Evolutionary conservation across 2,797 vertebrate species (phyloP), one percentile per base, ranked within the genome.

Genomic region (Microctenopoma stevenorrisi): DNA sequence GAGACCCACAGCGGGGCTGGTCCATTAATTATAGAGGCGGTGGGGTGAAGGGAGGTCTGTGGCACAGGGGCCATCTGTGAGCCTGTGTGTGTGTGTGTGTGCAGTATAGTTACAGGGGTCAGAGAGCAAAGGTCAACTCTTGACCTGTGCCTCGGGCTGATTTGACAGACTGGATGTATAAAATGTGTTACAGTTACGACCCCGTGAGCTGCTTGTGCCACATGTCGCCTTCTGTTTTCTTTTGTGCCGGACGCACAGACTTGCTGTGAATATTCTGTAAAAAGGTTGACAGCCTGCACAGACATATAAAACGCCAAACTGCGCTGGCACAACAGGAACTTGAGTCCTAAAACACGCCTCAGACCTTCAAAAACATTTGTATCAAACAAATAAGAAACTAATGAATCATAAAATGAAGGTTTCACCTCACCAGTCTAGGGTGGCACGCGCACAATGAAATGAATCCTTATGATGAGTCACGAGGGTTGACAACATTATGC

Each of bases 21-120:
- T 55, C 70, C 87, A 91, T 92, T 88, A 85, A 90, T 91, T 91
- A 91, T 93, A 83, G 84, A 86, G 72, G 74, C 67, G 42, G 70
- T 43, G 51, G 78, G 86, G 79, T 80, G 82, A 82, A 83, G 75
- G 80, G 81, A 72, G 89, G 84, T 86, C 73, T 82, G 64, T 81
- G 84, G 61, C 81, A 86, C 54, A 49, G 44, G 55, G 75, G 59
- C 82, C 80, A 76, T 89, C 71, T 90, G 86, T 33, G 30, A 68
- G 51, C 7, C 16, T 33, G 54, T 42, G 26, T 12, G 35, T 38
- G 11, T 57, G 64, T 65, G 74, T 12, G 37, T 33, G 54, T 42
- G 72, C 62, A 54, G 73, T 77, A 61, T 78, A 58, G 59, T 83
- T 87, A 68, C 72, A 80, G 62, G 78, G 68, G 33, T 86, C 83